A percentile compares a stretch with the other conserved stretches of the same genome.
phyloP scores from a whole-genome alignment of 2,888 invertebrate species.

The Orchestes rusci region DNA sequence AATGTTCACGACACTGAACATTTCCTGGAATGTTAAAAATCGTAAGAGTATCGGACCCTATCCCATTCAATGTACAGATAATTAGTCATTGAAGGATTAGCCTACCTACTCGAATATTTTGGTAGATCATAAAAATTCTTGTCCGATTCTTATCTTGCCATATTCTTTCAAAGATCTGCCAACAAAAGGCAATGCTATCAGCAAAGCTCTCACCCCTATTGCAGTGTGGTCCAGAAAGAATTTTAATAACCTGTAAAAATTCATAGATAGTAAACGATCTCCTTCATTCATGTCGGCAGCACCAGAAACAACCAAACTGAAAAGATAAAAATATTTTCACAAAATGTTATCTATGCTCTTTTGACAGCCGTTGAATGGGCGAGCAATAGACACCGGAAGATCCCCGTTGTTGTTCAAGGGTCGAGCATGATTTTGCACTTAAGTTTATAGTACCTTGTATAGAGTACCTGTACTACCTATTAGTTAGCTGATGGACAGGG shows the following conservation, averaged over 20 bases:
- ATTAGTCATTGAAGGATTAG: too few species aligned
- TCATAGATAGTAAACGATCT: conserved; percentile 12
- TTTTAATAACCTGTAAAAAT: conserved; percentile 19
- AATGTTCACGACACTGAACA: too few species aligned
- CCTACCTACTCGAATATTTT: too few species aligned
- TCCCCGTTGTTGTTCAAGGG: conserved; percentile 23
- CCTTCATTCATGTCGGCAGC: conserved; percentile 7
- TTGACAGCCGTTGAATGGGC: conserved; percentile 20
- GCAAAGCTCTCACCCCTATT: too few species aligned
- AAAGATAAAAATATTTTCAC: conserved; percentile 20
- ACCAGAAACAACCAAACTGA: conserved; percentile 9
- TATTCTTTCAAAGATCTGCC: too few species aligned
- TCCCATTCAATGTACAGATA: too few species aligned
- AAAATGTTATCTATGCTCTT: conserved; percentile 13
- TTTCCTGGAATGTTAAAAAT: too few species aligned
- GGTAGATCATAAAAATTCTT: conserved; percentile 12
- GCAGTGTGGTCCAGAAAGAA: conserved; percentile 13
- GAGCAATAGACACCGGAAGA: conserved; percentile 21
- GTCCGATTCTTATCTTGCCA: conserved; percentile 3
- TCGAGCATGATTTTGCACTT: conserved; percentile 44
- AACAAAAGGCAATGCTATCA: too few species aligned
- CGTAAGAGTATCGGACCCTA: too few species aligned
- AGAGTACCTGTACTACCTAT: conserved; percentile 12
- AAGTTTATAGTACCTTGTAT: conserved; percentile 35
- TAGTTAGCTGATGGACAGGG: too few species aligned